phyloP scores from a whole-genome alignment of 1,140 invertebrate species.

The Lepidurus arcticus region DNA sequence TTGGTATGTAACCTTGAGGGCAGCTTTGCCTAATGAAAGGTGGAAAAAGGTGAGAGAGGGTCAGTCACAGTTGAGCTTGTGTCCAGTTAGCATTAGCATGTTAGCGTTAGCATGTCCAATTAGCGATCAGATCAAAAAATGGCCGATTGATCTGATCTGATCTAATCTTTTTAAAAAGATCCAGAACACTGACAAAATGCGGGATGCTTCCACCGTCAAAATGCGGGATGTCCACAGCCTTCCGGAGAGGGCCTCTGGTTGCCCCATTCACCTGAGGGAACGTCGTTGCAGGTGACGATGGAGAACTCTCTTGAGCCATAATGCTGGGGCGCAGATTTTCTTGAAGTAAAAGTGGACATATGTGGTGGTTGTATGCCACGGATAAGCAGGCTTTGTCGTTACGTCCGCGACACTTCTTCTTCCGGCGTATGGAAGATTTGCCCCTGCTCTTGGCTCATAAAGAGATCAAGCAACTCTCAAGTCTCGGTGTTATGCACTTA shows the following conservation, averaged over 20 bases:
- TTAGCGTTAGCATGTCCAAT: too few species aligned
- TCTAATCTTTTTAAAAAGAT: too few species aligned
- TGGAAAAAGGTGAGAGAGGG: not conserved
- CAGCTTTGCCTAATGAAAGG: not conserved
- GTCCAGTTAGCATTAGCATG: too few species aligned
- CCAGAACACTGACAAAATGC: too few species aligned
- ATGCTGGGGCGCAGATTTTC: not conserved
- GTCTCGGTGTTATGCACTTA: too few species aligned
- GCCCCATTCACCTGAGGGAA: not conserved
- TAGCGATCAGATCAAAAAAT: too few species aligned
- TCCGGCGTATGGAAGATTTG: too few species aligned
- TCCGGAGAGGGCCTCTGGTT: not conserved
- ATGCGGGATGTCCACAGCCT: not conserved
- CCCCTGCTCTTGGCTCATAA: too few species aligned
- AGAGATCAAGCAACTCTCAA: too few species aligned
- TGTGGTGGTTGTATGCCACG: not conserved
- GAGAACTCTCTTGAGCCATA: not conserved
- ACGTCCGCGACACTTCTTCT: too few species aligned
- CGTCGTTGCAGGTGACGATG: not conserved
- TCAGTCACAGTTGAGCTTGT: not conserved
- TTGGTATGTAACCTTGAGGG: constrained; percentile 8
- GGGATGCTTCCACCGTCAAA: not conserved
- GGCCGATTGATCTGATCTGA: too few species aligned
- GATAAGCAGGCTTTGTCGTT: not conserved
- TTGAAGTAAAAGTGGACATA: not conserved